phyloP scores from a whole-genome alignment of 2,797 vertebrate genomes.

The Coccyzus lansbergi region DNA sequence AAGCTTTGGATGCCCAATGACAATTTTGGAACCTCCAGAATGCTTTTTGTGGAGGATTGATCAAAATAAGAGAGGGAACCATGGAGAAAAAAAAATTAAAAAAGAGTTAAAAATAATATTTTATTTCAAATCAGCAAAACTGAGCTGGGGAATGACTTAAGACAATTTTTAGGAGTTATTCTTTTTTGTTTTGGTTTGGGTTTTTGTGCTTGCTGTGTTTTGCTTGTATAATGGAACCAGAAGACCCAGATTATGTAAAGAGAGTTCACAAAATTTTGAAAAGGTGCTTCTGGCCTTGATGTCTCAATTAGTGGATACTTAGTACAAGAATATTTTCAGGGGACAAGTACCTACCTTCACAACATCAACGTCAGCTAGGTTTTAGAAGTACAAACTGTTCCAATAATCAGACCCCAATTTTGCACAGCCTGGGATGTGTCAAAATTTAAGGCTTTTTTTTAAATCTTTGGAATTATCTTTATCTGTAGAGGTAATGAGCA shows the following conservation, averaged over 20 bases:
- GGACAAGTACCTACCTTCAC: not conserved
- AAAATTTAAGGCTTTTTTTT: not conserved
- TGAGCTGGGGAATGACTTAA: not conserved
- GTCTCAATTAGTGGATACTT: not conserved
- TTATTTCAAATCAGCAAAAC: not conserved
- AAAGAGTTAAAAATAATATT: not conserved
- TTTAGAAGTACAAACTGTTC: not conserved
- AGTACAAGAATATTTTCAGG: not conserved
- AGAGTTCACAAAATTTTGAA: not conserved
- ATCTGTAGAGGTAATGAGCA: not conserved
- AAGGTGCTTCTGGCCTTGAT: not conserved
- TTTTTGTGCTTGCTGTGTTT: not conserved
- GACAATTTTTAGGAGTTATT: not conserved
- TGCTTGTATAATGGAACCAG: not conserved
- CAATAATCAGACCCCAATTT: not conserved
- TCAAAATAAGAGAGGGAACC: not conserved
- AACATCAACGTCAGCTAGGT: not conserved
- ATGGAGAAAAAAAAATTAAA: not conserved
- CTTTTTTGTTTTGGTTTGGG: no score
- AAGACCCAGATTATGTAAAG: not conserved
- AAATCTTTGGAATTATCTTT: slow-evolving; percentile 1
- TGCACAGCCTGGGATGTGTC: not conserved
- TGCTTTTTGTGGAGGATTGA: not conserved
- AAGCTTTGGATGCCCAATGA: not conserved
- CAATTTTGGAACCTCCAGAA: not conserved